Conservation (phyloP, 2,888 invertebrate species). For the Altica lythri region DNA sequence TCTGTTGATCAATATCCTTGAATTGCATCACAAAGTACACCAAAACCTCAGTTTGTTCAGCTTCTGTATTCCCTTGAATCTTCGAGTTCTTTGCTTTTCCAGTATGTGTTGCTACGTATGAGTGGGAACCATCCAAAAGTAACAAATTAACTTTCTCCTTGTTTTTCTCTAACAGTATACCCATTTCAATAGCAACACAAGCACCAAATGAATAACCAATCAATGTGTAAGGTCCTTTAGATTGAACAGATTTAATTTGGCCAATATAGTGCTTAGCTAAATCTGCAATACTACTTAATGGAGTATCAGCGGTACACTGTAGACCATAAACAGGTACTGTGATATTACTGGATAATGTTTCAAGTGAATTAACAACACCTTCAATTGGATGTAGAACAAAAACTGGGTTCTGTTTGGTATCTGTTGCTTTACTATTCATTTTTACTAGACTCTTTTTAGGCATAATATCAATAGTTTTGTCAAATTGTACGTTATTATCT, state of each 20-base stretch:
- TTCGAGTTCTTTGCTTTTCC: constrained; percentile 66
- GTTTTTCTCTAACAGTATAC: constrained; percentile 74
- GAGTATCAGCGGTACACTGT: constrained; percentile 81
- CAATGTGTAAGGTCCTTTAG: constrained; percentile 82
- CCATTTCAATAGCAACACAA: constrained; percentile 94
- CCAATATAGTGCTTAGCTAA: constrained; percentile 75
- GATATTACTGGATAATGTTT: constrained; percentile 72
- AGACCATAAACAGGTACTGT: constrained; percentile 83
- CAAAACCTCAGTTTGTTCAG: constrained; percentile 74
- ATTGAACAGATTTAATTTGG: constrained; percentile 77
- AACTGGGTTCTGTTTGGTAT: constrained; percentile 59
- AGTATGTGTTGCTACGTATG: constrained; percentile 78
- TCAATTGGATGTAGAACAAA: constrained; percentile 88
- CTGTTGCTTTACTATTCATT: constrained; percentile 63
- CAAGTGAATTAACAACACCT: constrained; percentile 76
- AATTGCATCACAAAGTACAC: constrained; percentile 83
- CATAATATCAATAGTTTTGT: constrained; percentile 65
- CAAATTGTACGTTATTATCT: constrained; percentile 62
- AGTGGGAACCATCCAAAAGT: constrained; percentile 89
- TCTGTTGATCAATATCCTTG: constrained; percentile 73
- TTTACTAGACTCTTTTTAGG: constrained; percentile 74
- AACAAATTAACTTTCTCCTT: constrained; percentile 67
- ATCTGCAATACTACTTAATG: constrained; percentile 70
- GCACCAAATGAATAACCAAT: constrained; percentile 97
- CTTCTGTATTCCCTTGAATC: constrained; percentile 59